A percentile compares a stretch with the other conserved stretches of the same genome.
Conservation (phyloP, 2,113 vertebrate genomes). For the Trogon melanurus region DNA sequence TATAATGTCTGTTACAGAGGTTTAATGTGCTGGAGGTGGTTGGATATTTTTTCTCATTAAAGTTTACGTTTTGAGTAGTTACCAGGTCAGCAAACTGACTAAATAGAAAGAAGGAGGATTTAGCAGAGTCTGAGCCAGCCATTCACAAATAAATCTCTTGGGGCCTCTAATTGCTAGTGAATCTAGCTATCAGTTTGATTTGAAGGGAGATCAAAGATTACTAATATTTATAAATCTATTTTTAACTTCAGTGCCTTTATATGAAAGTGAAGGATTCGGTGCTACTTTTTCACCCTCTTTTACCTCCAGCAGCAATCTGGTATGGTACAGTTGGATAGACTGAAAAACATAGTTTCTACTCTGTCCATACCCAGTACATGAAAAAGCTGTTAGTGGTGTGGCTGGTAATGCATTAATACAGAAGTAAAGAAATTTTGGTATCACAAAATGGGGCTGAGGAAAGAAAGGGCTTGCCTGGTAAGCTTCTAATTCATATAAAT, state of each 20-base stretch:
- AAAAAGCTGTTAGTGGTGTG: neutral
- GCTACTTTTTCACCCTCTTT: neutral
- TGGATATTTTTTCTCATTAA: conserved; percentile 33
- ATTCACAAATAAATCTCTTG: conserved; percentile 30
- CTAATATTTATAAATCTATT: neutral
- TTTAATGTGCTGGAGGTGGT: neutral
- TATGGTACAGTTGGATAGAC: neutral
- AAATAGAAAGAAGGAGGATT: neutral
- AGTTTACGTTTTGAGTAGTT: conserved; percentile 18
- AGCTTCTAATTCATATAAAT: neutral
- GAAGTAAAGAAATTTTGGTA: neutral
- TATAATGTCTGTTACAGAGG: neutral
- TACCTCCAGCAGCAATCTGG: neutral
- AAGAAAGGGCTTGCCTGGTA: neutral
- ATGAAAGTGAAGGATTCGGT: neutral
- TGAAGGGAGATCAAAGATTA: conserved; percentile 16
- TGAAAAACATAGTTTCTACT: neutral
- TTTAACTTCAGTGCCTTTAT: neutral
- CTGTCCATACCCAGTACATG: neutral
- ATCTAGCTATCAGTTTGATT: neutral
- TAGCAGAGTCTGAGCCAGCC: neutral
- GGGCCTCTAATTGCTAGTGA: neutral
- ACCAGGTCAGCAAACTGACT: conserved; percentile 31
- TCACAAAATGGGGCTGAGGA: neutral
- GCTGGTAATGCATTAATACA: neutral